Conservation (phyloP, 2,797 vertebrate genomes). For the Malurus splendens region DNA sequence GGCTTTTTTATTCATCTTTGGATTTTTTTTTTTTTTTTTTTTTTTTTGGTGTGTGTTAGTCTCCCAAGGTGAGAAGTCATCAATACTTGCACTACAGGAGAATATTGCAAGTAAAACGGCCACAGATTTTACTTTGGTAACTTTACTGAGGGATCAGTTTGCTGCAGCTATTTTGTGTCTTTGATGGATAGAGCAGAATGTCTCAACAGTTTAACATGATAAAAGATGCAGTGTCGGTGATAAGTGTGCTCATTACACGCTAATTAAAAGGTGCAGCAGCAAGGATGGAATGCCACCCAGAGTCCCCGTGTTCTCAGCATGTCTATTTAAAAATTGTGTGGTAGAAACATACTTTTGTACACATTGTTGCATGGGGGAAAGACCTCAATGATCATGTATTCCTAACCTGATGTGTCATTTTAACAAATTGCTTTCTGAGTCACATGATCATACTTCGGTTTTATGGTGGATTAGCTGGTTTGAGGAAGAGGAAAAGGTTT, state of each 20-base stretch:
- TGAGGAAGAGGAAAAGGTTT: neutral
- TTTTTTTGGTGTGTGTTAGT: neutral
- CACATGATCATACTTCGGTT: neutral
- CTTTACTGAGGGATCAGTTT: slow-evolving; percentile 60
- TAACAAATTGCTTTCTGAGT: neutral
- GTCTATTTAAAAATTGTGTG: slow-evolving; percentile 28
- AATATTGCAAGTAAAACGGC: neutral
- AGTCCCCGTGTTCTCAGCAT: slow-evolving; percentile 30
- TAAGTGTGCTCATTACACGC: slow-evolving; percentile 56
- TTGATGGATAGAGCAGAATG: slow-evolving; percentile 50
- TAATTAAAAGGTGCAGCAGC: slow-evolving; percentile 66
- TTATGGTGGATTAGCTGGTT: neutral
- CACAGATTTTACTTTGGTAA: slow-evolving; percentile 46
- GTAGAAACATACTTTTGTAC: neutral
- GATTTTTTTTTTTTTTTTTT: no score
- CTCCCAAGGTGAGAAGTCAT: neutral
- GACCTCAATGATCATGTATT: neutral
- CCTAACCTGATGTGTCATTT: neutral
- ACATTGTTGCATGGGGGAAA: neutral
- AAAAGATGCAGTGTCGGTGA: slow-evolving; percentile 43
- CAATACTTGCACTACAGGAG: neutral
- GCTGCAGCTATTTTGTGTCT: slow-evolving; percentile 58
- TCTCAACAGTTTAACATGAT: slow-evolving; percentile 58
- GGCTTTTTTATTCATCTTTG: neutral
- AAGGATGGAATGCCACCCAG: slow-evolving; percentile 49